Conservation (phyloP, 2,888 invertebrate species). For the Troilus luridus region DNA sequence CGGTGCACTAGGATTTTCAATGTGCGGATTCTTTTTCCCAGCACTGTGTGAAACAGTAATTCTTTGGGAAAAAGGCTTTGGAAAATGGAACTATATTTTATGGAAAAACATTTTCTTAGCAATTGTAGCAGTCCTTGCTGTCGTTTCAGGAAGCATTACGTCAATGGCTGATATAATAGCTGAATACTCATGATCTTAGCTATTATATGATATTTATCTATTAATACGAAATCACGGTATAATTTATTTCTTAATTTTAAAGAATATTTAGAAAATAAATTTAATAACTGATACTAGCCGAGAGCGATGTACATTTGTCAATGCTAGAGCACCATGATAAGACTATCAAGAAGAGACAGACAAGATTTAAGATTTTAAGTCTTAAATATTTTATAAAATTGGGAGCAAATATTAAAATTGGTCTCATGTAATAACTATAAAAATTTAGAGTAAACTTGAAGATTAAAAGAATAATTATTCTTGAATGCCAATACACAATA, state of each 20-base stretch:
- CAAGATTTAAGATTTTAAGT: not conserved
- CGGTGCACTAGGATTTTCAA: conserved; percentile 81
- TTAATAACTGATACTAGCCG: not conserved
- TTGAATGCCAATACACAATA: not conserved
- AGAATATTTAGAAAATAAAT: not conserved
- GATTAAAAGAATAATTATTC: not conserved
- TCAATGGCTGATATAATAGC: conserved; percentile 69
- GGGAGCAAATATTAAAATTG: not conserved
- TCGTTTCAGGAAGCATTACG: conserved; percentile 76
- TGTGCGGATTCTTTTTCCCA: conserved; percentile 82
- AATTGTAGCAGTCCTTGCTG: conserved; percentile 77
- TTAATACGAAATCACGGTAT: conserved; percentile 30
- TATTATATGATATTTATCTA: not conserved
- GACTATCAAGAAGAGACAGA: not conserved
- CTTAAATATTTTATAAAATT: not conserved
- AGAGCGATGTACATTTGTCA: not conserved
- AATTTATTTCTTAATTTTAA: not conserved
- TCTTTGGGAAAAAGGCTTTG: conserved; percentile 68
- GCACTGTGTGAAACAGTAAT: conserved; percentile 79
- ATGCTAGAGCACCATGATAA: not conserved
- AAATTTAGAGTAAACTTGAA: not conserved
- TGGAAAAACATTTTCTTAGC: conserved; percentile 77
- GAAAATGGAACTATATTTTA: conserved; percentile 77
- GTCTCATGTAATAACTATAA: not conserved
- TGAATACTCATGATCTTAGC: conserved; percentile 57